Evolutionary conservation across 2,797 vertebrate genomes (phyloP).

Genomic region (Lophotriccus pileatus): DNA sequence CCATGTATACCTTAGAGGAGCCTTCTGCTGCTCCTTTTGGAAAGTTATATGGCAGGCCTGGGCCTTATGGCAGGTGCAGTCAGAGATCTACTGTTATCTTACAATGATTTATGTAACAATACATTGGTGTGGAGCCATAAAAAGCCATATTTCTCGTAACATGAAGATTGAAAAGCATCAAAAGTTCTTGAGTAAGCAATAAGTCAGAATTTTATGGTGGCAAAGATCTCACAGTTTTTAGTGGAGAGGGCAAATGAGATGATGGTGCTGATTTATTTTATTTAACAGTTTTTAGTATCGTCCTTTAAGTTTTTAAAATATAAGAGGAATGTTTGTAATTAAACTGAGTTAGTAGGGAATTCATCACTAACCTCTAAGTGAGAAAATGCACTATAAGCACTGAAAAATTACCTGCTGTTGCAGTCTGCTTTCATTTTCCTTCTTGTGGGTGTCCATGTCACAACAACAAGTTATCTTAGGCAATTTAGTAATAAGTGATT

Average conservation of each 20-base stretch:
- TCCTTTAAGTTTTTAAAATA: not conserved
- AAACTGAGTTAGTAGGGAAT: not conserved
- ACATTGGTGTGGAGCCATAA: not conserved
- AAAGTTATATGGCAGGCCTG: not conserved
- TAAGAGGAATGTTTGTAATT: not conserved
- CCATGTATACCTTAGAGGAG: not conserved
- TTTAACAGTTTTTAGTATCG: not conserved
- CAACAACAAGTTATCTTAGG: not conserved
- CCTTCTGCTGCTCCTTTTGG: not conserved
- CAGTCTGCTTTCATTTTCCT: not conserved
- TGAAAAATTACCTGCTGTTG: not conserved
- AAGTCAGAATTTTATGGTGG: not conserved
- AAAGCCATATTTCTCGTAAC: not conserved
- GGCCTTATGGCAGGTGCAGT: not conserved
- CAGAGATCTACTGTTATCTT: not conserved
- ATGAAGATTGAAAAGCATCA: not conserved
- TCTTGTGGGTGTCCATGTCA: not conserved
- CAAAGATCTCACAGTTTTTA: not conserved
- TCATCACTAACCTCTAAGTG: not conserved
- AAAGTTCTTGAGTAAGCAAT: not conserved
- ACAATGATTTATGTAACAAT: not conserved
- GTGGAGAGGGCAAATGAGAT: not conserved
- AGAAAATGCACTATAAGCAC: not conserved
- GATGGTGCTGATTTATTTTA: not conserved
- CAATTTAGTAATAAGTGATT: not conserved